phyloP scores from a whole-genome alignment of 1,140 invertebrate genomes.

The Drosophila lacertosa region DNA sequence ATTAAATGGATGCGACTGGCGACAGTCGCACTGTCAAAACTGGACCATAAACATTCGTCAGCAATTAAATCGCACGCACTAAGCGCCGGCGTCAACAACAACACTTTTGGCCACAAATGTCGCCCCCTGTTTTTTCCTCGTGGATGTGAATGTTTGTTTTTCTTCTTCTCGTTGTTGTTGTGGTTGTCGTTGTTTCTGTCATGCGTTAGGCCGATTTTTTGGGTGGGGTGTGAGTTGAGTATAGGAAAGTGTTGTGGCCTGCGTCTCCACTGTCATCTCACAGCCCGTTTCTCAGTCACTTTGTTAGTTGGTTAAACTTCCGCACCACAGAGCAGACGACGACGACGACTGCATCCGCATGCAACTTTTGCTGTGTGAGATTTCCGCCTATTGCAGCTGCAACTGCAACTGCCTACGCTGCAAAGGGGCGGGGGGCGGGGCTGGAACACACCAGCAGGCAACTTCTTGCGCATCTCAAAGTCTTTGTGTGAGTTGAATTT shows the following conservation, averaged over 20 bases:
- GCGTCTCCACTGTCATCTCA: conserved; percentile 26
- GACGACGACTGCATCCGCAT: conserved; percentile 72
- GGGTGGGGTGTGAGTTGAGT: not conserved
- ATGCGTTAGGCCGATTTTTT: conserved; percentile 7
- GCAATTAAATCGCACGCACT: conserved; percentile 43
- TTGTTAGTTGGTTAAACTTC: conserved; percentile 75
- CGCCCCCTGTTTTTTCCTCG: conserved; percentile 46
- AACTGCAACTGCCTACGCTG: conserved; percentile 47
- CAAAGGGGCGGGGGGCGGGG: not conserved
- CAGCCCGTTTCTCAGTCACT: conserved; percentile 50
- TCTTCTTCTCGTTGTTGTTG: conserved; percentile 13
- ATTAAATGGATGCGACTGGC: conserved; percentile 38
- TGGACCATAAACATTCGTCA: conserved; percentile 51
- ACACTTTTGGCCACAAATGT: conserved; percentile 70
- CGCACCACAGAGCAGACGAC: conserved; percentile 47
- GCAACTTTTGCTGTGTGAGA: conserved; percentile 70
- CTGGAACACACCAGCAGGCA: not conserved
- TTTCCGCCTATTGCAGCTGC: conserved; percentile 75
- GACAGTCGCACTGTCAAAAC: conserved; percentile 60
- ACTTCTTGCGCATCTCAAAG: conserved; percentile 53
- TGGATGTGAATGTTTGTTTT: conserved; percentile 18
- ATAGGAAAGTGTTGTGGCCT: conserved; percentile 19
- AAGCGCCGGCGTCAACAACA: conserved; percentile 31
- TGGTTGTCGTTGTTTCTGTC: conserved; percentile 12
- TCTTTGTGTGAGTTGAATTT: conserved; percentile 51